Percentiles rank a stretch among this genome's conserved stretches.
These are phyloP conservation scores for Pimephales promelas DNA, from an alignment of 2,113 vertebrate genomes.

Conservation along the genomic window DNA sequence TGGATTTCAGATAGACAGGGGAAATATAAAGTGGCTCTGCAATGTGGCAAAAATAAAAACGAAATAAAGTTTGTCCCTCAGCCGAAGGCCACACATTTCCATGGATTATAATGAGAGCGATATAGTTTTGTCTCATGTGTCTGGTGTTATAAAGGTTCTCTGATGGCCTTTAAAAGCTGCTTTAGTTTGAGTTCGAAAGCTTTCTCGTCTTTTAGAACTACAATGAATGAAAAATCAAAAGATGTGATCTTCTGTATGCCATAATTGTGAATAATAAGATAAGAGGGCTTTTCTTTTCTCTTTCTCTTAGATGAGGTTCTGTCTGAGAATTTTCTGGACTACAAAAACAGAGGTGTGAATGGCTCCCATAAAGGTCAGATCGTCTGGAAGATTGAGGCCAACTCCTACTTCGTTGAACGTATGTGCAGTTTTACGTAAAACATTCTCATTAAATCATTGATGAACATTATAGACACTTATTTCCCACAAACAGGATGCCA, in stretches of 20 bases:
- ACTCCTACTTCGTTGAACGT: slow-evolving; percentile 89
- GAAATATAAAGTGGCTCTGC: not conserved
- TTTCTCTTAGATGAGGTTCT: slow-evolving; percentile 82
- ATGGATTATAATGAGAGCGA: not conserved
- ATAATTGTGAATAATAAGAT: not conserved
- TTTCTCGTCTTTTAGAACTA: not conserved
- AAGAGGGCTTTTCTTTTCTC: slow-evolving; percentile 19
- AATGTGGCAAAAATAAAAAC: not conserved
- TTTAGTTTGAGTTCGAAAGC: not conserved
- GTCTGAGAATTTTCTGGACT: slow-evolving; percentile 90
- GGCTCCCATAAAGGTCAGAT: slow-evolving; percentile 89
- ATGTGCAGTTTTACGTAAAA: slow-evolving; percentile 66
- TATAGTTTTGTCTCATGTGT: not conserved
- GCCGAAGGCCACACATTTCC: not conserved
- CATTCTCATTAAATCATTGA: not conserved
- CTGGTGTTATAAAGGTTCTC: not conserved
- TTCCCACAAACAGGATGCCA: not conserved
- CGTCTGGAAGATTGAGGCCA: slow-evolving; percentile 90
- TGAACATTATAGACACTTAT: not conserved
- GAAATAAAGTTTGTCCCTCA: not conserved
- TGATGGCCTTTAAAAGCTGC: not conserved
- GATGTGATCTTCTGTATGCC: not conserved
- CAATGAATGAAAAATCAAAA: not conserved
- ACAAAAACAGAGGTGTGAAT: slow-evolving; percentile 89
- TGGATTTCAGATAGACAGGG: not conserved